Conservation (phyloP, 2,888 invertebrate genomes). For the Dynastes hyllus region DNA sequence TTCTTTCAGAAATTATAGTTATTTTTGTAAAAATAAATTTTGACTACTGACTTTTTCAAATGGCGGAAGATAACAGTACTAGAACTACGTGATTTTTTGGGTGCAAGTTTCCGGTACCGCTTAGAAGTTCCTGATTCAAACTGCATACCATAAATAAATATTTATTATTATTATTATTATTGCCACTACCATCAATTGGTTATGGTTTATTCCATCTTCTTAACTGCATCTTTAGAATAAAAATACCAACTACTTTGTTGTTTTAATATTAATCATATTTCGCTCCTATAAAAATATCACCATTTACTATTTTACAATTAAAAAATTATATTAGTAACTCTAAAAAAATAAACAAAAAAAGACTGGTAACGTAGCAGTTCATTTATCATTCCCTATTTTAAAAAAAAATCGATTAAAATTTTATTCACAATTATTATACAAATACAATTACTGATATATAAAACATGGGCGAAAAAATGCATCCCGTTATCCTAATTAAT, state of each 20-base stretch:
- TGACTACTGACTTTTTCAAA: too few species aligned
- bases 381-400: constrained; percentile 1
- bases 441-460: constrained; percentile 9
- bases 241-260: constrained; percentile 13
- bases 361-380: constrained; percentile 30
- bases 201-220: not conserved
- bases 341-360: constrained; percentile 16
- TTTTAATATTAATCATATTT: constrained; percentile 14
- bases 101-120: too few species aligned
- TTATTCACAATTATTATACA: constrained; percentile 22
- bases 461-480: constrained; percentile 15
- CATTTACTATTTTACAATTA: constrained; percentile 39
- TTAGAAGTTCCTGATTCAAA: too few species aligned
- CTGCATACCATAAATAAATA: not conserved
- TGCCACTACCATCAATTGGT: too few species aligned
- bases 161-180: constrained; percentile 2
- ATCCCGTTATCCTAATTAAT: not conserved
- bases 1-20: too few species aligned
- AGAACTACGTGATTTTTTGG: too few species aligned
- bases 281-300: constrained; percentile 44
- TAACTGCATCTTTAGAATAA: constrained; percentile 46
- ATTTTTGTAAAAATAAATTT: too few species aligned
- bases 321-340: constrained; percentile 34
- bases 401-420: constrained; percentile 25
- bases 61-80: too few species aligned